phyloP scores from a whole-genome alignment of 2,113 vertebrate genomes.

The Chlamydotis undulata region DNA sequence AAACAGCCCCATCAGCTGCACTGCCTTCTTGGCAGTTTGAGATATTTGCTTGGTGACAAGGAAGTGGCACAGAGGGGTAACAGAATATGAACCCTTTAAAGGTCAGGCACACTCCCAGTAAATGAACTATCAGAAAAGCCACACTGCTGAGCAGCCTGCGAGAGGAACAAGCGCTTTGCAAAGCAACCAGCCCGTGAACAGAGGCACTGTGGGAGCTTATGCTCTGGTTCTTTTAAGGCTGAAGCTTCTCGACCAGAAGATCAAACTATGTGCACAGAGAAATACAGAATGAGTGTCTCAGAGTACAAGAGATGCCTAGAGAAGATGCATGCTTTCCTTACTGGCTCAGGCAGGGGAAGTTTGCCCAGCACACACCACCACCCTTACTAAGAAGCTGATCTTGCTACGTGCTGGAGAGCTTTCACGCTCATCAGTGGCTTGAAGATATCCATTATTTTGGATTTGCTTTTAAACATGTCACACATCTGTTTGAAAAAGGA shows the following conservation, averaged over 20 bases:
- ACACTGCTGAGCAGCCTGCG: not conserved
- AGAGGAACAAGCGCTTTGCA: not conserved
- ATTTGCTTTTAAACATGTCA: not conserved
- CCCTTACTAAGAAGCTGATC: not conserved
- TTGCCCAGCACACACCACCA: not conserved
- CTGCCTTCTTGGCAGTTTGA: not conserved
- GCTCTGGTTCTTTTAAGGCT: not conserved
- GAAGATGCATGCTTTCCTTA: not conserved
- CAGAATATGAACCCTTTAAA: not conserved
- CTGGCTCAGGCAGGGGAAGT: not conserved
- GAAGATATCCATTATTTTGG: not conserved
- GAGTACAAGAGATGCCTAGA: not conserved
- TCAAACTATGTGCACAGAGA: not conserved
- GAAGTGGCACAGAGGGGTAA: not conserved
- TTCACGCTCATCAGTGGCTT: not conserved
- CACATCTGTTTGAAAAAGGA: not conserved
- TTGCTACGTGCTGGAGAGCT: not conserved
- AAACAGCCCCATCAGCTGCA: not conserved
- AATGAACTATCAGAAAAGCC: not conserved
- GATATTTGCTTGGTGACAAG: conserved; percentile 7
- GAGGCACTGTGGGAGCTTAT: not conserved
- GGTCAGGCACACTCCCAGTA: not conserved
- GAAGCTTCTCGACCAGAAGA: not conserved
- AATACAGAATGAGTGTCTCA: not conserved
- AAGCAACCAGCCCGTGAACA: not conserved